phyloP scores from a whole-genome alignment of 2,888 invertebrate species.

The Acanthosepion pharaonis region DNA sequence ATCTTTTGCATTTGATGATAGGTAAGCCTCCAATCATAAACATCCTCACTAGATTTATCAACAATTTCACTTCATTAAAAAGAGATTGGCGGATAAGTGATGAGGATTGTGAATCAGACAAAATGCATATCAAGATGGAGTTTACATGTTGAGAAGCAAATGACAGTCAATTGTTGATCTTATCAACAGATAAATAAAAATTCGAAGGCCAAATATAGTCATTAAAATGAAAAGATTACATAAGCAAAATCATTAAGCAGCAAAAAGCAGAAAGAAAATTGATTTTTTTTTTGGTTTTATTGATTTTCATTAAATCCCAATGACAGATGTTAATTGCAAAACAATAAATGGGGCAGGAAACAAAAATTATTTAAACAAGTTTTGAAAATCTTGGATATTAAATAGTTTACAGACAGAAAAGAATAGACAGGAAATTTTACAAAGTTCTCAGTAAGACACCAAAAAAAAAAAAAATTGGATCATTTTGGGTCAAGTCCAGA shows the following conservation, averaged over 20 bases:
- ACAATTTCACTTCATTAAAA: not conserved
- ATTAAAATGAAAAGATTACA: not conserved
- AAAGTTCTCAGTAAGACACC: too few relatives aligned
- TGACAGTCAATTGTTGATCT: not conserved
- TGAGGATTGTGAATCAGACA: too few relatives aligned
- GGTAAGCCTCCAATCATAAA: not conserved
- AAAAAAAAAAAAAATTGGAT: too few relatives aligned
- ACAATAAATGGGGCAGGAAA: not conserved
- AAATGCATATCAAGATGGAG: not conserved
- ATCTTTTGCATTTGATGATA: not conserved
- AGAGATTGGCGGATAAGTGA: not conserved
- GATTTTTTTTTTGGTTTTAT: not conserved
- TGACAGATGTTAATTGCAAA: not conserved
- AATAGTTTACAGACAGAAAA: too few relatives aligned
- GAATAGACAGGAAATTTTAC: too few relatives aligned
- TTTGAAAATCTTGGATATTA: not conserved
- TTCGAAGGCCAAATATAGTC: not conserved
- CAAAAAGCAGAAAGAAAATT: not conserved
- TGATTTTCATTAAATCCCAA: not conserved
- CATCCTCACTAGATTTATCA: not conserved
- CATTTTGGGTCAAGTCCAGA: too few relatives aligned
- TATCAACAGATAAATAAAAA: not conserved
- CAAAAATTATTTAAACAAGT: not conserved
- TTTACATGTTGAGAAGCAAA: not conserved
- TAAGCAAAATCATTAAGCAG: not conserved